Evolutionary conservation across 2,113 vertebrate species (phyloP), one percentile per base, ranked within the genome.

Genomic region (Mystacornis crossleyi): DNA sequence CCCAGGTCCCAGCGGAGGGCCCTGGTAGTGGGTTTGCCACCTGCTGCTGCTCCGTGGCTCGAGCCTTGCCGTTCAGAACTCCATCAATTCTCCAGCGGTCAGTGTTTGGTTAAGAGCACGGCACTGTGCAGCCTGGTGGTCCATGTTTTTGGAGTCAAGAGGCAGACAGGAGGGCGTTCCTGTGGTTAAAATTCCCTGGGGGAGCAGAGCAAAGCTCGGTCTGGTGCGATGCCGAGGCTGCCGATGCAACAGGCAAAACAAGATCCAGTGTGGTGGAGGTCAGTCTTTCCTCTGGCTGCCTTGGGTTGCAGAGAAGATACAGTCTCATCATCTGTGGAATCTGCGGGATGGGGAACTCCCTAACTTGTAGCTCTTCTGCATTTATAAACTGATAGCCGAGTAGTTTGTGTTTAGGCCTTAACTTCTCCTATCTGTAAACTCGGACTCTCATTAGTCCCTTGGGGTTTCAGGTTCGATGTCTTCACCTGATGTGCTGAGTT

Each of bases 91-190:
- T 75, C 21, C 47, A 61, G 36, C 2, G 57, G 40, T 23, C 21
- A 38, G 55, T 3, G 2, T 40, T 72, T 72, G 34, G 9, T 53
- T 64, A 18, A 60, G 34, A 73, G 26, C 1, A 4, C 29, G 36
- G 18, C 33, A 14, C 14, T 36, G 23, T 47, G 60, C 71, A 61
- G 25, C n/a, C 58, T 36, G 28, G 16, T 60, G 29, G 25, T 69
- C 18, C 1, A 0, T 1, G 11, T 1, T 65, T 69, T 51, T 40
- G 42, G 60, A 65, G 42, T 24, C 0, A 0, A 57, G 28, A 81
- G 65, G 18, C 28, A 69, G 45, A 51, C 62, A 55, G 36, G 31
- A 34, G 36, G 13, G 6, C 28, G 31, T 48, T 85, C 24, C 28
- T 28, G 3, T 51, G 33, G 55, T 60, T 69, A 20, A 50, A 40